Evolutionary conservation across 1,140 invertebrate genomes (phyloP).

Genomic region (Apocrypta bakeri): DNA sequence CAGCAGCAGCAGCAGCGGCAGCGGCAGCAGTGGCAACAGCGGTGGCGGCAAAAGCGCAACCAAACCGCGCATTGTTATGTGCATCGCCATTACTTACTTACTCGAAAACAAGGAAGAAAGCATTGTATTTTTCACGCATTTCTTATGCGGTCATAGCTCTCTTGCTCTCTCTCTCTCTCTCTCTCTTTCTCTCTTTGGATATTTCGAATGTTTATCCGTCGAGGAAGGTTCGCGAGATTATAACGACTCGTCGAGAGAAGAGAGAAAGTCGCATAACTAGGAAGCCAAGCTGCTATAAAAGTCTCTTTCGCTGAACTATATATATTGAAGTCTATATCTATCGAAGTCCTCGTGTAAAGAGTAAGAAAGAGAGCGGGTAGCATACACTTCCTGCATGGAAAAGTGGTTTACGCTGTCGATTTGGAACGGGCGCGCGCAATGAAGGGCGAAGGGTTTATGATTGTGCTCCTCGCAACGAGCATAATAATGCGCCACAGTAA

Average conservation of each 20-base stretch:
- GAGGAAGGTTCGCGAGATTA: background rate
- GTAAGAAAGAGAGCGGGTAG: background rate
- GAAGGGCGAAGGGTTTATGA: slow-evolving; percentile 41
- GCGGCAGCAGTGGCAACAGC: too few relatives aligned
- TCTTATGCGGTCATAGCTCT: too few relatives aligned
- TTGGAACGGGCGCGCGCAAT: slow-evolving; percentile 1
- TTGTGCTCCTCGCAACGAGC: slow-evolving; percentile 25
- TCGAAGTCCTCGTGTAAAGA: background rate
- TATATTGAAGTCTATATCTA: too few relatives aligned
- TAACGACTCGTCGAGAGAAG: background rate
- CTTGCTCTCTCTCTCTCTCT: too few relatives aligned
- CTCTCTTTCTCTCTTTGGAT: too few relatives aligned
- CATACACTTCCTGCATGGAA: slow-evolving; percentile 18
- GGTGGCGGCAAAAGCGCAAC: too few relatives aligned
- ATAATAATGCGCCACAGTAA: slow-evolving; percentile 36
- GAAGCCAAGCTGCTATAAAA: background rate
- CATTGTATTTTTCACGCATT: too few relatives aligned
- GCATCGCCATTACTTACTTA: too few relatives aligned
- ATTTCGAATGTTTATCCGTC: background rate
- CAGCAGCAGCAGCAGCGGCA: too few relatives aligned
- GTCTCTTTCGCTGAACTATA: background rate
- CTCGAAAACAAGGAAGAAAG: too few relatives aligned
- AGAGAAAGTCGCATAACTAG: background rate
- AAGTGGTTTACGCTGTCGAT: slow-evolving; percentile 34
- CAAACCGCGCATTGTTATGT: too few relatives aligned